Evolutionary conservation across 2,888 invertebrate genomes (phyloP).

Genomic region (Chalcosyrphus nemorum): DNA sequence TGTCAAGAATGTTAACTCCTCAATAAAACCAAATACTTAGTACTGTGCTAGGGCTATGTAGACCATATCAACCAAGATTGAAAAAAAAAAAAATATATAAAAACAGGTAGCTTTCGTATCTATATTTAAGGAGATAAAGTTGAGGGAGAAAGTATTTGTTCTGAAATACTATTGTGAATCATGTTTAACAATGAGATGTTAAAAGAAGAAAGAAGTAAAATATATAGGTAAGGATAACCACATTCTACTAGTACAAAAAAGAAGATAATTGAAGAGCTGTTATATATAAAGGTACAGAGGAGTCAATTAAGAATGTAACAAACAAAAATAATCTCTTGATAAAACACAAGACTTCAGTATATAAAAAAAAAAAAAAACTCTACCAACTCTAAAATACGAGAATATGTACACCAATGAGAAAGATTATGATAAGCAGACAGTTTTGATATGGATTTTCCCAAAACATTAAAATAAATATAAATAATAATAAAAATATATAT

Average conservation of each 20-base stretch:
- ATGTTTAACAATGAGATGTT: not conserved
- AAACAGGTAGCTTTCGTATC: too few species aligned
- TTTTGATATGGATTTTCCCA: constrained; percentile 18
- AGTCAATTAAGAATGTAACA: constrained; percentile 9
- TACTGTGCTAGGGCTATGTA: too few species aligned
- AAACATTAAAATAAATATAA: not conserved
- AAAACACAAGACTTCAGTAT: constrained; percentile 28
- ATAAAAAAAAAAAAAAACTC: constrained; percentile 35
- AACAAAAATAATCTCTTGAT: constrained; percentile 6
- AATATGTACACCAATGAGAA: constrained; percentile 31
- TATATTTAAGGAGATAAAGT: too few species aligned
- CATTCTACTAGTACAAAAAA: constrained; percentile 24
- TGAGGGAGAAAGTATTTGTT: not conserved
- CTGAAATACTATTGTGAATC: not conserved
- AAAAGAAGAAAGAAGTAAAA: not conserved
- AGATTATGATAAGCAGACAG: constrained; percentile 40
- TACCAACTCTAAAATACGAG: constrained; percentile 55
- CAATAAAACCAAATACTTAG: too few species aligned
- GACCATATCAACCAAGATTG: too few species aligned
- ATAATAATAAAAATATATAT: not conserved
- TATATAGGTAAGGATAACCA: not conserved
- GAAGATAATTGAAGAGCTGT: constrained; percentile 28
- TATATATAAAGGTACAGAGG: constrained; percentile 1
- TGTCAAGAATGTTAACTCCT: too few species aligned
- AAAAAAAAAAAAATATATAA: too few species aligned